A percentile compares a stretch with the other conserved stretches of the same genome.
These are phyloP conservation scores for Diploscapter pachys DNA, from an alignment of 1,140 invertebrate species.

Conservation along the genomic window DNA sequence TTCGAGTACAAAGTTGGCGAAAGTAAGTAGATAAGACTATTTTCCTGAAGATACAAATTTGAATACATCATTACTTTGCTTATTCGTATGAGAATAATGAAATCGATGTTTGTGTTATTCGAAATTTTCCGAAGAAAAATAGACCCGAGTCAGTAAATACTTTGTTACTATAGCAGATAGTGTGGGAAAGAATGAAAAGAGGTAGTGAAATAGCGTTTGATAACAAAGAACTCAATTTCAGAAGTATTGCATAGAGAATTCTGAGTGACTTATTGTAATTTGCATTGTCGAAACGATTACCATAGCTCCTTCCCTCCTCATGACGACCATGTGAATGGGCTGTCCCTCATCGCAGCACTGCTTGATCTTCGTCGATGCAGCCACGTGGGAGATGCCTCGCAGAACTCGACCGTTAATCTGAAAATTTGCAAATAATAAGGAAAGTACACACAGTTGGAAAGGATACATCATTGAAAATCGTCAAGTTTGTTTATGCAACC, in stretches of 20 bases:
- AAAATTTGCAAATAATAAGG: neutral
- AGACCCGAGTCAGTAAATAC: neutral
- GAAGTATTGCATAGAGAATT: slow-evolving; percentile 1
- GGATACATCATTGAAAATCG: no score
- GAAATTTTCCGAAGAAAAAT: neutral
- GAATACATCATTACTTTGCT: no score
- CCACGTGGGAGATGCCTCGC: slow-evolving; percentile 49
- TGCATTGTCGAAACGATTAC: slow-evolving; percentile 15
- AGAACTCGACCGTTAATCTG: slow-evolving; percentile 56
- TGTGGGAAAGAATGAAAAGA: neutral
- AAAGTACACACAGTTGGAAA: no score
- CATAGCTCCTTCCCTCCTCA: slow-evolving; percentile 35
- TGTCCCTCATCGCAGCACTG: slow-evolving; percentile 51
- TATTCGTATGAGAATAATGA: no score
- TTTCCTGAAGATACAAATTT: no score
- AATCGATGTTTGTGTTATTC: no score
- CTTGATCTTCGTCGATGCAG: slow-evolving; percentile 51
- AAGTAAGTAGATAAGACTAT: no score
- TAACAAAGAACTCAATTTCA: neutral
- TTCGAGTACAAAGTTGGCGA: no score
- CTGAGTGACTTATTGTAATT: neutral
- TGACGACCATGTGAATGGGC: slow-evolving; percentile 45
- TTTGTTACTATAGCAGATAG: slow-evolving; percentile 1
- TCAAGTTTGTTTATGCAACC: no score
- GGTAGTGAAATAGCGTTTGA: neutral